Percentiles rank a stretch among this genome's conserved stretches.
These are phyloP conservation scores for Geophilus truncorum DNA, from an alignment of 2,888 invertebrate species.

Conservation along the genomic window DNA sequence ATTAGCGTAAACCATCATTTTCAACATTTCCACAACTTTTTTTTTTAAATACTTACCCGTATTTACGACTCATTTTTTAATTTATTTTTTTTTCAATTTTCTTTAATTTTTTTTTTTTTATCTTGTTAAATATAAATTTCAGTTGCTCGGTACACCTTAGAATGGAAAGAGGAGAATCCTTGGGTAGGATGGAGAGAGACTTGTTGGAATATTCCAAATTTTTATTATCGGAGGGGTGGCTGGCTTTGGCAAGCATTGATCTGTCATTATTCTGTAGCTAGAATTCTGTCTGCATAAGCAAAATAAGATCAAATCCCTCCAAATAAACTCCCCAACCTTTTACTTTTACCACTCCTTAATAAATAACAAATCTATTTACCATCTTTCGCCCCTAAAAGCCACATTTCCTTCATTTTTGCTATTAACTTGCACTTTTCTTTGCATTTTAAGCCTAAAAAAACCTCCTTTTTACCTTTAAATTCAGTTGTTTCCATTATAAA, in stretches of 20 bases:
- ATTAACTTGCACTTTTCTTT: background rate
- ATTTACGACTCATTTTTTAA: no score
- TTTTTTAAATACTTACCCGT: no score
- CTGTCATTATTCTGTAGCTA: conserved; percentile 16
- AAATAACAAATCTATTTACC: background rate
- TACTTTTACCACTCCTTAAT: background rate
- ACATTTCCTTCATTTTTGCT: background rate
- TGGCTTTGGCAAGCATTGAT: conserved; percentile 16
- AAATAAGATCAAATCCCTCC: conserved; percentile 16
- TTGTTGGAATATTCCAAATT: conserved; percentile 20
- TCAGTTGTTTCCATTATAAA: no score
- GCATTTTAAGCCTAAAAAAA: no score
- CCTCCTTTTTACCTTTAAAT: no score
- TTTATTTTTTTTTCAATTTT: no score
- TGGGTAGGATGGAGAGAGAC: conserved; percentile 15
- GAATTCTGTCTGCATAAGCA: conserved; percentile 20
- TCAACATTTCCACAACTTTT: no score
- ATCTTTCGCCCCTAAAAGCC: background rate
- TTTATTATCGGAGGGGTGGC: conserved; percentile 12
- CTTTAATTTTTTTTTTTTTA: no score
- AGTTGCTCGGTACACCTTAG: background rate
- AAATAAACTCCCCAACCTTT: background rate
- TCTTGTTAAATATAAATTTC: background rate
- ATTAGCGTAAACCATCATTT: no score
- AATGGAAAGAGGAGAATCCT: conserved; percentile 12